Conservation (phyloP, 2,113 vertebrate genomes). For the Spea bombifrons region DNA sequence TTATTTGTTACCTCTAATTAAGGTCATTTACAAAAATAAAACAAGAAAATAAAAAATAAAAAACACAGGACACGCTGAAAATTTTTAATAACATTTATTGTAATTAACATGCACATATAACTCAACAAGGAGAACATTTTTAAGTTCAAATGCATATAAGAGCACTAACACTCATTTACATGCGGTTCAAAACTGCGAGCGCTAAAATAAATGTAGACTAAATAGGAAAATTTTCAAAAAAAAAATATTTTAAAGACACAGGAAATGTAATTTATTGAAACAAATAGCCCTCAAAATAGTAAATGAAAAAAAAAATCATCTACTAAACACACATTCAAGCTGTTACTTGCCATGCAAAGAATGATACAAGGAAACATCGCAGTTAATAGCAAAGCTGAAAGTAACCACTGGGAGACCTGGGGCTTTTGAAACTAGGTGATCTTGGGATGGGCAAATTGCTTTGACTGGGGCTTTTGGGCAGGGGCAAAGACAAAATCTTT, state of each 20-base stretch:
- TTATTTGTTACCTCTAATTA: not conserved
- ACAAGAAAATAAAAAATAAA: conserved; percentile 8
- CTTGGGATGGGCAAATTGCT: conserved; percentile 64
- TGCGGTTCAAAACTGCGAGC: not conserved
- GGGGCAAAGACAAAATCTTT: conserved; percentile 60
- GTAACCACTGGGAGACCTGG: conserved; percentile 75
- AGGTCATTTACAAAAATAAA: not conserved
- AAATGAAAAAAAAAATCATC: conserved; percentile 55
- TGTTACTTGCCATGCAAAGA: conserved; percentile 32
- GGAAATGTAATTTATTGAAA: conserved; percentile 41
- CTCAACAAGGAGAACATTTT: conserved; percentile 51
- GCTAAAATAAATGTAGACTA: no score
- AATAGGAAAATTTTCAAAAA: not conserved
- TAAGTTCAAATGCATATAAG: conserved; percentile 50
- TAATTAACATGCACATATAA: conserved; percentile 34
- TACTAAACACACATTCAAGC: conserved; percentile 4
- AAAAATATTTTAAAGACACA: not conserved
- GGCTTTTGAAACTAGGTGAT: conserved; percentile 72
- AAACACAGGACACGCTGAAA: conserved; percentile 20
- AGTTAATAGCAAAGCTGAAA: conserved; percentile 69
- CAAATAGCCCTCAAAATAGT: conserved; percentile 54
- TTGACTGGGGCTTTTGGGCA: conserved; percentile 69
- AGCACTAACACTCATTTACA: conserved; percentile 37
- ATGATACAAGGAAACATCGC: conserved; percentile 26
- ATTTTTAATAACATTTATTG: conserved; percentile 30